Evolutionary conservation across 2,113 vertebrate genomes (phyloP).

Genomic region (Potamarius usumacintae): DNA sequence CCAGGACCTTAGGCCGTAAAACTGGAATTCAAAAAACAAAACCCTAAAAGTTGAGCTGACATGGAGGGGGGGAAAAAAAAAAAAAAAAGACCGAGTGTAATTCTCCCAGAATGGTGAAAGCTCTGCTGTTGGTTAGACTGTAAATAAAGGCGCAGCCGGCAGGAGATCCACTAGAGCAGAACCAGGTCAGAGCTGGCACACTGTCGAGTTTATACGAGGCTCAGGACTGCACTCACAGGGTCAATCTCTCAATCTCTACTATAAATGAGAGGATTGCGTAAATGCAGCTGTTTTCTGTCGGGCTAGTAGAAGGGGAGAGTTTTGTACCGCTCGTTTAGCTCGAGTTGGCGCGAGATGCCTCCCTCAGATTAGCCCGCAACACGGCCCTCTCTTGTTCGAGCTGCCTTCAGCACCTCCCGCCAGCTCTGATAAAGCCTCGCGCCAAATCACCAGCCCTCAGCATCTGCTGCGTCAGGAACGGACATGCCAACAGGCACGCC

Average conservation of each 20-base stretch:
- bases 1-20: slow-evolving; percentile 19
- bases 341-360: neutral
- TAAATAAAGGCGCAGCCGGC: slow-evolving; percentile 22
- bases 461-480: slow-evolving; percentile 46
- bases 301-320: neutral
- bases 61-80: no score
- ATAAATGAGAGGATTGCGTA: slow-evolving; percentile 12
- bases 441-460: slow-evolving; percentile 34
- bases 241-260: neutral
- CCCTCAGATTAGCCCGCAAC: slow-evolving; percentile 31
- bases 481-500: slow-evolving; percentile 22
- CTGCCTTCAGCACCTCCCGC: slow-evolving; percentile 12
- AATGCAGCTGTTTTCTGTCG: slow-evolving; percentile 28
- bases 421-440: slow-evolving; percentile 11
- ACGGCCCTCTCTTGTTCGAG: neutral
- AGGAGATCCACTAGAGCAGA: slow-evolving; percentile 8
- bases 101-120: slow-evolving; percentile 11
- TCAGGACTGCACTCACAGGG: slow-evolving; percentile 9
- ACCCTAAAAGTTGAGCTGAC: neutral
- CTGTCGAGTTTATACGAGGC: neutral
- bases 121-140: neutral
- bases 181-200: slow-evolving; percentile 10
- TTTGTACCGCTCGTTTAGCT: slow-evolving; percentile 12
- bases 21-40: slow-evolving; percentile 18
- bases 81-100: slow-evolving; percentile 1